Conservation (phyloP, 2,888 invertebrate species). For the Conus canariensis region DNA sequence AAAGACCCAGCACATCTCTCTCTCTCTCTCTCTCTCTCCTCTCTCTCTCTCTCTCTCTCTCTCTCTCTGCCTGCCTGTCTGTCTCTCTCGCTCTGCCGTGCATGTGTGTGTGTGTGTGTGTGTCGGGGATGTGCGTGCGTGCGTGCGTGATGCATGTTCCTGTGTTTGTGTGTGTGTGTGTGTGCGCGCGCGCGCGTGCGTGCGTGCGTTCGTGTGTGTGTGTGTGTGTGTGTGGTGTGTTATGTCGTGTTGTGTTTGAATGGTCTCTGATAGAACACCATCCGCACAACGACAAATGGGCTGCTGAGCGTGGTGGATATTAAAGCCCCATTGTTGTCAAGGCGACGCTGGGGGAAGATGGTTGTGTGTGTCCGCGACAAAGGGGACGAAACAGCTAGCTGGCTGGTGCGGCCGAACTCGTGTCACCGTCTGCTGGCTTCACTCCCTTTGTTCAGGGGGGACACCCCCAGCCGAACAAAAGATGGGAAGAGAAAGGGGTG, state of each 20-base stretch:
- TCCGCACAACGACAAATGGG: too few relatives aligned
- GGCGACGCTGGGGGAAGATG: too few relatives aligned
- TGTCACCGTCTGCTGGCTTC: conserved; percentile 1
- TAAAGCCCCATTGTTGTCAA: too few relatives aligned
- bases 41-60: conserved; percentile 18
- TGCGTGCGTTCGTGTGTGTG: too few relatives aligned
- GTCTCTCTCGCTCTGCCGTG: background rate
- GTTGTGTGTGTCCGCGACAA: too few relatives aligned
- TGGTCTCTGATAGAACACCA: too few relatives aligned
- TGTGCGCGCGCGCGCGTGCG: background rate
- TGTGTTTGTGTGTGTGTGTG: background rate
- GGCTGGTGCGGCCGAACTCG: background rate
- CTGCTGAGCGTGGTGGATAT: too few relatives aligned
- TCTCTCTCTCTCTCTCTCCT: conserved; percentile 18
- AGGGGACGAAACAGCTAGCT: background rate
- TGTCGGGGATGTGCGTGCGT: background rate
- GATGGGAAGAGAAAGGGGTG: background rate
- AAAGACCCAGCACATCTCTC: background rate
- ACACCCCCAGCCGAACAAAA: background rate
- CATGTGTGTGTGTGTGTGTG: background rate
- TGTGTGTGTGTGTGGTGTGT: too few relatives aligned
- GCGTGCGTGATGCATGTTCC: background rate
- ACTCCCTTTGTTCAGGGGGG: background rate
- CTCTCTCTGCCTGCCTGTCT: background rate
- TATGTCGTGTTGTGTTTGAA: too few relatives aligned